These are phyloP conservation scores for Tokudaia tokunoshimensis DNA, from an alignment of 2,797 vertebrate species.

Conservation along the genomic window DNA sequence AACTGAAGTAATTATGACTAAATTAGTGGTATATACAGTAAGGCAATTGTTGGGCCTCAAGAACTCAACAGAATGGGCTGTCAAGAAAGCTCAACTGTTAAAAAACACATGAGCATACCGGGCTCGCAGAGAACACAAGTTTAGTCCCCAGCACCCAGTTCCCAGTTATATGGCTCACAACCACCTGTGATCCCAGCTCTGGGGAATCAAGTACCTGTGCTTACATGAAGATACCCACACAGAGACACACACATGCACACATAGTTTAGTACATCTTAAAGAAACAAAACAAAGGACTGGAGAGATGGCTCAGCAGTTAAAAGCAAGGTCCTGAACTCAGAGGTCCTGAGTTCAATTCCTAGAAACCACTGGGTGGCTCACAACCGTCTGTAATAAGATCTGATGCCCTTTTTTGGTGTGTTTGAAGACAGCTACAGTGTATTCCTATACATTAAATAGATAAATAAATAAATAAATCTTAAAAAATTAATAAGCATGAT, in stretches of 20 bases:
- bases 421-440: neutral
- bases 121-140: too few species aligned
- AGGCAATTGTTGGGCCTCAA: constrained; percentile 52
- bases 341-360: neutral
- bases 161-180: too few species aligned
- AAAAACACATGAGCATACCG: too few species aligned
- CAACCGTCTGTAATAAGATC: neutral
- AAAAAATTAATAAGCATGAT: neutral
- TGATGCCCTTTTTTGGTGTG: neutral
- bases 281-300: neutral
- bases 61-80: neutral
- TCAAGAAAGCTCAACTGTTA: too few species aligned
- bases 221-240: neutral
- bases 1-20: constrained; percentile 52
- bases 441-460: neutral
- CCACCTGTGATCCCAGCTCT: neutral
- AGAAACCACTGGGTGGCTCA: neutral
- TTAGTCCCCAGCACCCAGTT: neutral
- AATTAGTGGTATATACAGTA: neutral
- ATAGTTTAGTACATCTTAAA: neutral
- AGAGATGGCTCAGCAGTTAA: neutral
- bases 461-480: neutral
- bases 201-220: neutral
- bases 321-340: neutral
- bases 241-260: neutral